These are phyloP conservation scores for Gymnocheta viridis DNA, from an alignment of 2,888 invertebrate genomes.

Conservation along the genomic window DNA sequence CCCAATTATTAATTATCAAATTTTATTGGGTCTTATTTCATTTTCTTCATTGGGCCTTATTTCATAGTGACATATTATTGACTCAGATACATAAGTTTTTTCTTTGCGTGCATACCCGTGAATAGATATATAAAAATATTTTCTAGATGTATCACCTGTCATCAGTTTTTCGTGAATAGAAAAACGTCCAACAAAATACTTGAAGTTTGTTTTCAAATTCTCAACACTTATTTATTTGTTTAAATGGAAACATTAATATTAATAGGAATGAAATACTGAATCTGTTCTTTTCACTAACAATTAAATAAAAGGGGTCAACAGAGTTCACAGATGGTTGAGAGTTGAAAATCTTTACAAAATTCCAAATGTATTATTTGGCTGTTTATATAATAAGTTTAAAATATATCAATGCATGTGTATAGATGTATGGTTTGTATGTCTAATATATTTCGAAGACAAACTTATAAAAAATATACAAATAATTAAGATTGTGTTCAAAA, in stretches of 20 bases:
- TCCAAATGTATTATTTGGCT: background rate
- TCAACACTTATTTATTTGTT: too few relatives aligned
- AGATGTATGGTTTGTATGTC: background rate
- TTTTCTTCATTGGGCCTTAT: too few relatives aligned
- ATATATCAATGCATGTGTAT: slow-evolving; percentile 4
- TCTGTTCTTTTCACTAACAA: too few relatives aligned
- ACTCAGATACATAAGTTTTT: too few relatives aligned
- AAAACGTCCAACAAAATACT: background rate
- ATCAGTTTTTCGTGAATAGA: background rate
- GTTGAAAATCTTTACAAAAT: slow-evolving; percentile 28
- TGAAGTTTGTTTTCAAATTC: too few relatives aligned
- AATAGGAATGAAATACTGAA: background rate
- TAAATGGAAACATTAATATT: too few relatives aligned
- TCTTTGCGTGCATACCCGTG: too few relatives aligned
- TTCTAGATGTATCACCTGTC: background rate
- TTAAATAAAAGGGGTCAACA: slow-evolving; percentile 4
- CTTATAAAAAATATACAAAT: background rate
- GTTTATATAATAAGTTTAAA: background rate
- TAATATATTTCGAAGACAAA: background rate
- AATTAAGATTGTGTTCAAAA: background rate
- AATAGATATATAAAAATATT: too few relatives aligned
- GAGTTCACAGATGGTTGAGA: slow-evolving; percentile 42
- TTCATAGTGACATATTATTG: too few relatives aligned
- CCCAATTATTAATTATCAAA: too few relatives aligned
- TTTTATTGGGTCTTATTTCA: too few relatives aligned